These are phyloP conservation scores for Nasonia oneida DNA, from an alignment of 2,888 invertebrate species.

Conservation along the genomic window DNA sequence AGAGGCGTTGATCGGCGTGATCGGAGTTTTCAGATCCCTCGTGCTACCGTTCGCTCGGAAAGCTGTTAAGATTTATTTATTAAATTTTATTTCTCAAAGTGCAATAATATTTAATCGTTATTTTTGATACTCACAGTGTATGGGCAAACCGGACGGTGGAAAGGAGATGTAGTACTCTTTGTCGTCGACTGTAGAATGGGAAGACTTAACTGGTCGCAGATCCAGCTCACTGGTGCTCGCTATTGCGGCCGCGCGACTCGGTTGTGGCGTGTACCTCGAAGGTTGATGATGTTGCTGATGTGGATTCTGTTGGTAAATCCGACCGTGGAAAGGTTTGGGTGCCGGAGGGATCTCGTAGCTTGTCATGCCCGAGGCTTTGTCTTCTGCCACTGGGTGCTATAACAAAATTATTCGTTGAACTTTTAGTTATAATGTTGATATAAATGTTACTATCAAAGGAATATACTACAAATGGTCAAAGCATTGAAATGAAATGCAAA, in stretches of 20 bases:
- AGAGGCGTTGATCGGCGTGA: conserved; percentile 69
- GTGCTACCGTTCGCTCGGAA: conserved; percentile 69
- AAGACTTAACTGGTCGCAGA: conserved; percentile 72
- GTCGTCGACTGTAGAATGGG: conserved; percentile 72
- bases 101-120: too few relatives aligned
- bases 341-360: conserved; percentile 81
- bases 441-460: too few relatives aligned
- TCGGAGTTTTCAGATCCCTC: conserved; percentile 72
- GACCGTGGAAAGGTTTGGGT: conserved; percentile 79
- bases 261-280: not conserved
- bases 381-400: conserved; percentile 70
- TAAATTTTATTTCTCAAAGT: too few relatives aligned
- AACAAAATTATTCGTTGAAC: conserved; percentile 51
- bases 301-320: conserved; percentile 12
- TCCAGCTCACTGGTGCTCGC: conserved; percentile 66
- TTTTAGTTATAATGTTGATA: not conserved
- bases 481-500: too few relatives aligned
- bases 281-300: conserved; percentile 13
- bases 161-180: conserved; percentile 81
- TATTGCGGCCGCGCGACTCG: conserved; percentile 55
- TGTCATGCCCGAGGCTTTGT: conserved; percentile 74
- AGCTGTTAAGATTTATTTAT: conserved; percentile 65
- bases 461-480: too few relatives aligned
- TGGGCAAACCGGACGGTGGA: conserved; percentile 81
- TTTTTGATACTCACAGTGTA: conserved; percentile 76